These are phyloP conservation scores for Astreopora myriophthalma DNA, from an alignment of 64 coral and sea anemone species.

Conservation along the genomic window DNA sequence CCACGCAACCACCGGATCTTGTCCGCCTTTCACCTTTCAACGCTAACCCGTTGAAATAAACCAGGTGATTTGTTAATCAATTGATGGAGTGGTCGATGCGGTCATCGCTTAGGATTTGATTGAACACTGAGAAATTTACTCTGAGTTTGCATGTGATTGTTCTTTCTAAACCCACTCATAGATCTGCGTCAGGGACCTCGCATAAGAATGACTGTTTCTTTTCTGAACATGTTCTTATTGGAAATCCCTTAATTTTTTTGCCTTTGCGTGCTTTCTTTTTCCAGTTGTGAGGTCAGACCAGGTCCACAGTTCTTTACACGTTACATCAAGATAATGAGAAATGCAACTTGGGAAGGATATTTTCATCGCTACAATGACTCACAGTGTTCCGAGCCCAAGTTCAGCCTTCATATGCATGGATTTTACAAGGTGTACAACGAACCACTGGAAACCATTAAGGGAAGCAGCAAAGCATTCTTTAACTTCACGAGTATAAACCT, in stretches of 20 bases:
- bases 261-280: neutral
- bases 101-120: too few species aligned
- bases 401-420: constrained; percentile 67
- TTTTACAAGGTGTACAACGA: constrained; percentile 36
- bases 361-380: constrained; percentile 77
- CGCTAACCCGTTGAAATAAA: too few species aligned
- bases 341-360: constrained; percentile 72
- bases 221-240: too few species aligned
- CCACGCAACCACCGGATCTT: too few species aligned
- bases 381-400: constrained; percentile 69
- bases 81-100: too few species aligned
- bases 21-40: too few species aligned
- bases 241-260: neutral
- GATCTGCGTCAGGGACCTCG: neutral
- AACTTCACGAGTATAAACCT: constrained; percentile 75
- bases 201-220: neutral
- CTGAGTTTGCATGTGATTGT: too few species aligned
- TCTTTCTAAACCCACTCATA: neutral
- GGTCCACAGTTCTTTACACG: constrained; percentile 89
- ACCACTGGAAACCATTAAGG: neutral
- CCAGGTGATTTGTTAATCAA: neutral
- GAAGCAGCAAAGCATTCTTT: constrained; percentile 53
- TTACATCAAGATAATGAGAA: constrained; percentile 68
- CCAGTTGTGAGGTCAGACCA: constrained; percentile 89
- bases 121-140: too few species aligned